A percentile compares a stretch with the other conserved stretches of the same genome.
Conservation (phyloP, 1,140 invertebrate genomes). For the Drosophila varians region DNA sequence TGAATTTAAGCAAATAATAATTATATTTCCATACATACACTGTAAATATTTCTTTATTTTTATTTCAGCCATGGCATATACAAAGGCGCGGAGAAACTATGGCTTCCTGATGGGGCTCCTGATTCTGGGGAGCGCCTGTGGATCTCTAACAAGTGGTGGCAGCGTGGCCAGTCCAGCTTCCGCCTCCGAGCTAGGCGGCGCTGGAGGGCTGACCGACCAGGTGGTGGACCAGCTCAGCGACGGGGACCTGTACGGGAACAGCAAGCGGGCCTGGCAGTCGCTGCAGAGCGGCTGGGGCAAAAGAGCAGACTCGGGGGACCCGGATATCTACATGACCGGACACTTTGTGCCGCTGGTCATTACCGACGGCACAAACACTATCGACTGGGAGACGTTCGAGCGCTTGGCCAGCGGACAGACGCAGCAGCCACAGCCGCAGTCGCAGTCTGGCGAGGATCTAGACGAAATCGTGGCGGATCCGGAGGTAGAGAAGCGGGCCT, state of each 20-base stretch:
- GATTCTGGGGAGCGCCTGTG: slow-evolving; percentile 38
- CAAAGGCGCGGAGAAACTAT: slow-evolving; percentile 22
- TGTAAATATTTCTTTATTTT: too few species aligned
- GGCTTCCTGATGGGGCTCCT: slow-evolving; percentile 40
- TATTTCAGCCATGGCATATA: slow-evolving; percentile 46
- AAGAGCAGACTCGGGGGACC: slow-evolving; percentile 62
- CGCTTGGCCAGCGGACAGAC: slow-evolving; percentile 50
- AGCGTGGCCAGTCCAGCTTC: slow-evolving; percentile 3
- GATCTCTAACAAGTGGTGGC: slow-evolving; percentile 19
- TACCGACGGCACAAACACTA: slow-evolving; percentile 70
- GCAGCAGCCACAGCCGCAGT: slow-evolving; percentile 16
- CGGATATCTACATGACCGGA: slow-evolving; percentile 68
- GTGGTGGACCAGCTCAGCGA: slow-evolving; percentile 63
- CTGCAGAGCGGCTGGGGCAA: slow-evolving; percentile 87
- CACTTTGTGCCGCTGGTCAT: slow-evolving; percentile 75
- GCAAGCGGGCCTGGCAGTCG: slow-evolving; percentile 87
- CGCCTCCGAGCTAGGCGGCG: slow-evolving; percentile 49
- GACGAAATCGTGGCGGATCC: slow-evolving; percentile 30
- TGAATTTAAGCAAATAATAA: too few species aligned
- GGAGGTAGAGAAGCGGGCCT: slow-evolving; percentile 85
- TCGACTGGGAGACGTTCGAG: slow-evolving; percentile 73
- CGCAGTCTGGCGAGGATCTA: slow-evolving; percentile 46
- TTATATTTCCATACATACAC: too few species aligned
- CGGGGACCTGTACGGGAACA: slow-evolving; percentile 67
- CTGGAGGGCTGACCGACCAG: slow-evolving; percentile 54